Conservation (phyloP, 2,797 vertebrate species). For the Chrosomus eos region DNA sequence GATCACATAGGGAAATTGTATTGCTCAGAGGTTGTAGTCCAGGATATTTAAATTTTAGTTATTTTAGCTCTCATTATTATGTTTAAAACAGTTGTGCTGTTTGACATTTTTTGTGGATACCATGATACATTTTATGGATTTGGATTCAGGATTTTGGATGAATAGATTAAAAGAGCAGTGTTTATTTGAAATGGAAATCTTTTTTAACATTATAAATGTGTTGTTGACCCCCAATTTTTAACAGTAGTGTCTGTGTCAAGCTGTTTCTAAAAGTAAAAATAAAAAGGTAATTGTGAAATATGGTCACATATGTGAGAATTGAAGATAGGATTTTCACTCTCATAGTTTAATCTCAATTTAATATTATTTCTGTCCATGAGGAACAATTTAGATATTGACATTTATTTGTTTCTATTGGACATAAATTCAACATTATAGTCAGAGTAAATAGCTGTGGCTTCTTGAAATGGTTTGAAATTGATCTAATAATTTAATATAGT, state of each 20-base stretch:
- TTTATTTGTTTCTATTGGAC: neutral
- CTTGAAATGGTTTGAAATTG: neutral
- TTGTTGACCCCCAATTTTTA: neutral
- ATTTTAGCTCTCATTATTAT: neutral
- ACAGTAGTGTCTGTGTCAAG: neutral
- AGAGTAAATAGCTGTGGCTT: neutral
- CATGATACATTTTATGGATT: neutral
- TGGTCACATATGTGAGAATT: neutral
- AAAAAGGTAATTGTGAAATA: neutral
- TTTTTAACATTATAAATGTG: neutral
- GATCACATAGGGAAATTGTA: neutral
- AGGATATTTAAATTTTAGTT: neutral
- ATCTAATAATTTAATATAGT: neutral
- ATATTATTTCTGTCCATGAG: neutral
- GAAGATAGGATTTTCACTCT: neutral
- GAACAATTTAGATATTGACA: neutral
- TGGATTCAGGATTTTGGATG: neutral
- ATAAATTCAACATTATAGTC: neutral
- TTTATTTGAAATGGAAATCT: neutral
- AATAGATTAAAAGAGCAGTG: neutral
- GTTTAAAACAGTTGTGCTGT: neutral
- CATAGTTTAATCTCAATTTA: neutral
- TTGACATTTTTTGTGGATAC: neutral
- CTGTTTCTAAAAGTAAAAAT: neutral
- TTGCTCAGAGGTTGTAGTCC: neutral